Evolutionary conservation across 2,797 vertebrate genomes (phyloP).

Genomic region (Falco biarmicus): DNA sequence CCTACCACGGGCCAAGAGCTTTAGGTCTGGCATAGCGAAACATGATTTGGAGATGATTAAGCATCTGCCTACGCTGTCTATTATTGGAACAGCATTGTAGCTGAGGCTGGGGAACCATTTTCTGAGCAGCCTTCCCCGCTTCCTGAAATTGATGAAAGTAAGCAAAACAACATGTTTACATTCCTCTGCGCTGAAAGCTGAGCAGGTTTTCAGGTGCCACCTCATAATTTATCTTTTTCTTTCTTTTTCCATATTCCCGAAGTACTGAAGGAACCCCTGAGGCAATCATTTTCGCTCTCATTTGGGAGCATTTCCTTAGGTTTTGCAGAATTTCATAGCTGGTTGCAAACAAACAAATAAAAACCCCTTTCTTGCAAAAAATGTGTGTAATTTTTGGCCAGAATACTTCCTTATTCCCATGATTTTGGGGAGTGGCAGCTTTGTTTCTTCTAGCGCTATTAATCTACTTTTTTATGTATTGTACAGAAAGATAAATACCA

Average conservation of each 20-base stretch:
- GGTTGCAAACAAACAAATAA: neutral
- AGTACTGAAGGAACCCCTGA: neutral
- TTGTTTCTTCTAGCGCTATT: neutral
- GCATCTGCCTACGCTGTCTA: neutral
- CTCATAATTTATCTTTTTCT: neutral
- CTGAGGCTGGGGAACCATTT: neutral
- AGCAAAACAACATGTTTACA: neutral
- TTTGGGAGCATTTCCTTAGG: fast-evolving
- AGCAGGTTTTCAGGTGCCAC: neutral
- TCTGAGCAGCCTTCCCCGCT: neutral
- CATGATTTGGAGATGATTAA: slow-evolving; percentile 34
- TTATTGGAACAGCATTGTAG: neutral
- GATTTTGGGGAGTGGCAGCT: neutral
- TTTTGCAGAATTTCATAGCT: neutral
- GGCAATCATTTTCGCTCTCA: fast-evolving
- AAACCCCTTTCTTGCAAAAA: neutral
- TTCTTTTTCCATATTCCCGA: neutral
- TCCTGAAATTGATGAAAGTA: neutral
- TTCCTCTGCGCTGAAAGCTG: neutral
- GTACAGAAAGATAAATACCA: neutral
- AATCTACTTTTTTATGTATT: neutral
- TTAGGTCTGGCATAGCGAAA: neutral
- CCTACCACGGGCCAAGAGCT: neutral
- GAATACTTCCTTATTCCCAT: neutral
- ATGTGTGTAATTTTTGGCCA: neutral